Conservation (phyloP, 2,888 invertebrate genomes). For the Cepaea hortensis region DNA sequence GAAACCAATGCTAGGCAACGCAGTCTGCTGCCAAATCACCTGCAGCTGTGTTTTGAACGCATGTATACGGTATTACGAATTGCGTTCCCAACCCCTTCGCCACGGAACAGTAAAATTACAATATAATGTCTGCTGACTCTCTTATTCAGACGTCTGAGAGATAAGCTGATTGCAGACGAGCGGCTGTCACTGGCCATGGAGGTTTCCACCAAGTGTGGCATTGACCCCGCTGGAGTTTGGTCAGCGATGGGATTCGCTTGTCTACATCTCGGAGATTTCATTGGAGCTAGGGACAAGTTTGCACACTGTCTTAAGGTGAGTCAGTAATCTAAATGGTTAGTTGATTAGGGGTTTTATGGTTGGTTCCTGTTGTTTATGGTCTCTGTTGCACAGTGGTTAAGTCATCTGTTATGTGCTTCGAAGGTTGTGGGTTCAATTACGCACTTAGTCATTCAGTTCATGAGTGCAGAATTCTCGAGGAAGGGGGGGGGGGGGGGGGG, state of each 20-base stretch:
- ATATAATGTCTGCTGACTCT: background rate
- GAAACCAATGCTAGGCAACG: too few relatives aligned
- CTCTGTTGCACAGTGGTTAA: background rate
- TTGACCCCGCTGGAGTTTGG: slow-evolving; percentile 86
- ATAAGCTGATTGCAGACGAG: slow-evolving; percentile 87
- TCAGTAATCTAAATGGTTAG: background rate
- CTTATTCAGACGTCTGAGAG: slow-evolving; percentile 82
- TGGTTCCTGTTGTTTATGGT: background rate
- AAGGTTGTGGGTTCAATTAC: too few relatives aligned
- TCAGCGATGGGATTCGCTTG: slow-evolving; percentile 90
- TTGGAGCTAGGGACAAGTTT: slow-evolving; percentile 87
- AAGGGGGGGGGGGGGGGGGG: background rate
- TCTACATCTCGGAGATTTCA: slow-evolving; percentile 81
- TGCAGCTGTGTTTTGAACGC: too few relatives aligned
- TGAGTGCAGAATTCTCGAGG: background rate
- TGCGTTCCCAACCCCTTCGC: too few relatives aligned
- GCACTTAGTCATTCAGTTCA: too few relatives aligned
- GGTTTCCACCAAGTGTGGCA: slow-evolving; percentile 90
- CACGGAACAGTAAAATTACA: background rate
- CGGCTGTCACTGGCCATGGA: slow-evolving; percentile 86
- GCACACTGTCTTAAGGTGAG: slow-evolving; percentile 78
- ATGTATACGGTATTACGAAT: too few relatives aligned
- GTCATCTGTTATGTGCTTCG: background rate
- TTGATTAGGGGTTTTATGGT: too few relatives aligned
- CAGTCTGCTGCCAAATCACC: too few relatives aligned